Percentiles rank a stretch among this genome's conserved stretches.
Conservation (phyloP, 2,797 vertebrate species). For the Clamator glandarius region DNA sequence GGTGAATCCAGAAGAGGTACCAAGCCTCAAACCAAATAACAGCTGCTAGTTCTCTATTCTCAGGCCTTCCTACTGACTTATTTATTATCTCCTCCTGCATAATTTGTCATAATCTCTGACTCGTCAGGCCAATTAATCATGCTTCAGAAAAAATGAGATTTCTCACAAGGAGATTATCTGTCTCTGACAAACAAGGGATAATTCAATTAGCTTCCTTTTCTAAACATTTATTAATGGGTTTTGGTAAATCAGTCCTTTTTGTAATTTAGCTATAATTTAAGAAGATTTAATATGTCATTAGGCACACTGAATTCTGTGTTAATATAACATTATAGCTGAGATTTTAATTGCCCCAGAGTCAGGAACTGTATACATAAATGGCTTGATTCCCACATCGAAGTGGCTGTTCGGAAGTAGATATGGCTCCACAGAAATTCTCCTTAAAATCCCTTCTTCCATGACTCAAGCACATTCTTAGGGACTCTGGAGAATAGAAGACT, state of each 20-base stretch:
- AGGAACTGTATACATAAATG: conserved; percentile 45
- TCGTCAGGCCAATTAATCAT: conserved; percentile 81
- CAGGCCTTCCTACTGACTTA: conserved; percentile 65
- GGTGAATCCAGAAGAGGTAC: not conserved
- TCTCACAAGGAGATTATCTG: conserved; percentile 70
- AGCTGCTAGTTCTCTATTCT: conserved; percentile 51
- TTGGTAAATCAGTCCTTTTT: conserved; percentile 71
- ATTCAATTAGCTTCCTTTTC: conserved; percentile 73
- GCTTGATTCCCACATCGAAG: conserved; percentile 35
- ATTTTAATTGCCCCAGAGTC: conserved; percentile 65
- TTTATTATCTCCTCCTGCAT: conserved; percentile 69
- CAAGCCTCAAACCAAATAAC: not conserved
- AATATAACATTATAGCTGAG: conserved; percentile 56
- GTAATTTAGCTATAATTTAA: conserved; percentile 69
- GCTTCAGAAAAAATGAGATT: conserved; percentile 76
- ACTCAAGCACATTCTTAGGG: not conserved
- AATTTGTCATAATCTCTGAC: conserved; percentile 79
- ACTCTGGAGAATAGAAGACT: not conserved
- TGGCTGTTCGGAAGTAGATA: not conserved
- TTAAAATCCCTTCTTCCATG: not conserved
- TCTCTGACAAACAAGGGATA: conserved; percentile 75
- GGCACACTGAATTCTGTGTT: conserved; percentile 37
- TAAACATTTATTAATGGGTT: conserved; percentile 72
- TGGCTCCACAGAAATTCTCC: not conserved
- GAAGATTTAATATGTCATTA: conserved; percentile 70